Base-by-base conservation (phyloP, 2,797 vertebrate species). In the Sebastes taczanowskii region DNA sequence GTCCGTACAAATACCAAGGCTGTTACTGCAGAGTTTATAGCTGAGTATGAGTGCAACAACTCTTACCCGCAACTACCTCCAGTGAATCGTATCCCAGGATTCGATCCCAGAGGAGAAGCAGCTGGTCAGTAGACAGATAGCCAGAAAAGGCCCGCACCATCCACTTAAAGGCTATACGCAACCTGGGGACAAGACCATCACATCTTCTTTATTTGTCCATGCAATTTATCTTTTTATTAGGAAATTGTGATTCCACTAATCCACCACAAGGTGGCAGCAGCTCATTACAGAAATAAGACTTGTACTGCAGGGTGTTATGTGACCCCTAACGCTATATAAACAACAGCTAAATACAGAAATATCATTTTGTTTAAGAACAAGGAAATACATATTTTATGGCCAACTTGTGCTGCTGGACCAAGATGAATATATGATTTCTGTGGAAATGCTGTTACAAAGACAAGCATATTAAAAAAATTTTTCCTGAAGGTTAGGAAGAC, bases 91-190 rank as follows among this genome's bases (percentile, higher is more conserved):
- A 99, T 53, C 98, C 99, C 71, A 99, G 94, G 91, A 99, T 96
- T 83, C 98, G 96, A 89, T 99, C 99, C 99, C 99, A 99, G 66
- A 99, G 96, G 66, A 99, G 96, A 62, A 99, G 94, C 81, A 99
- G 97, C 81, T 99, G 99, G 92, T 99, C 98, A 14, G 99, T 99
- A 71, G 98, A 98, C 77, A 99, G 95, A 89, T 99, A 99, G 64
- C 99, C 98, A 18, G 99, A 99, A 90, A 99, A 99, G 30, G 96
- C 98, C 63, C 98, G 95, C 34, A 99, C 98, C 97, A 99, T 98
- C 99, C 99, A 99, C 82, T 99, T 99, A 88, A 99, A 99, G 65
- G 98, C 97, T 81, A 99, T 98, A 13, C 98, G 97, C 86, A 99
- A 94, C 84, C 98, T 99, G 83, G 6, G 64, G 67, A 71, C 14